Conservation (phyloP, 1,140 invertebrate genomes). For the Conopomorpha cramerella region DNA sequence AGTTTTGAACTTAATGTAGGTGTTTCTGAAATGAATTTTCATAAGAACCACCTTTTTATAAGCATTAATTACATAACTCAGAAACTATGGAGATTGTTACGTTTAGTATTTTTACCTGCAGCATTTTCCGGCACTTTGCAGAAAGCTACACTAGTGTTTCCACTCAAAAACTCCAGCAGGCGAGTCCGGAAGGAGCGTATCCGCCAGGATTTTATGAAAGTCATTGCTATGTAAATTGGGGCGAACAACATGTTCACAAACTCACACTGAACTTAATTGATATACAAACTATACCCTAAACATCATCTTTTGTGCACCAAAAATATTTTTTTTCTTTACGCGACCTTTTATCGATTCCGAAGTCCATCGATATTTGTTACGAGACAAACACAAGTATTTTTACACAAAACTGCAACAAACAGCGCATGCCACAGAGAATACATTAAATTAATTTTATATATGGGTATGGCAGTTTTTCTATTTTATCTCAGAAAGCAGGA, state of each 20-base stretch:
- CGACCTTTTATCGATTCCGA: constrained; percentile 39
- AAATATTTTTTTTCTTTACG: not conserved
- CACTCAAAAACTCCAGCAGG: constrained; percentile 40
- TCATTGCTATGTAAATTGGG: constrained; percentile 53
- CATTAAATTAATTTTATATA: too few species aligned
- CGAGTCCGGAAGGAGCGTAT: constrained; percentile 45
- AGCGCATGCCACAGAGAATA: too few species aligned
- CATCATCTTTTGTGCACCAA: not conserved
- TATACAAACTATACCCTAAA: too few species aligned
- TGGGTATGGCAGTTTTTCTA: too few species aligned
- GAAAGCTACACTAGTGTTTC: constrained; percentile 50
- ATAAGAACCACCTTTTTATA: not conserved
- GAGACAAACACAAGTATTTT: too few species aligned
- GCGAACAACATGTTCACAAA: constrained; percentile 40
- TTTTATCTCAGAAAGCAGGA: too few species aligned
- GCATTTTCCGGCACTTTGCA: constrained; percentile 52
- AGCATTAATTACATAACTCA: not conserved
- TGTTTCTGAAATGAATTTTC: constrained; percentile 44
- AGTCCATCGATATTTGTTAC: constrained; percentile 31
- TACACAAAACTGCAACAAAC: too few species aligned
- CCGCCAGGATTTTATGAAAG: constrained; percentile 51
- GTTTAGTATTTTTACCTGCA: constrained; percentile 18
- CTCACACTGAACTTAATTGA: not conserved
- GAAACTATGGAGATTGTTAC: not conserved
- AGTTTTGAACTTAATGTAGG: constrained; percentile 45